Evolutionary conservation across 2,113 vertebrate species (phyloP).

Genomic region (Hemiscyllium ocellatum): DNA sequence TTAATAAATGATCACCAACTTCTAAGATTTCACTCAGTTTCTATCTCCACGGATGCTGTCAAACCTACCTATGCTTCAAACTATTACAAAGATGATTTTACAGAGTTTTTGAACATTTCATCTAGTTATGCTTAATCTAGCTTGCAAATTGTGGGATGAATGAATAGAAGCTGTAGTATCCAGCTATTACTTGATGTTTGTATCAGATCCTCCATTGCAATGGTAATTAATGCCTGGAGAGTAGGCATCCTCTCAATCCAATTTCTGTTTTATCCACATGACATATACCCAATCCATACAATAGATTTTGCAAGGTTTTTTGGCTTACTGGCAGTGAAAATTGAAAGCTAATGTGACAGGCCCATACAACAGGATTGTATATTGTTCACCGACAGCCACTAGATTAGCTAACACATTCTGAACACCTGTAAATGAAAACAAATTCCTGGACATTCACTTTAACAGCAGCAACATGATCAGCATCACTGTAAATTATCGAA

Average conservation of each 20-base stretch:
- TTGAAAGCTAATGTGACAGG: slow-evolving; percentile 14
- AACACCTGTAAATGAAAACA: slow-evolving; percentile 11
- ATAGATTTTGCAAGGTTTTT: not conserved
- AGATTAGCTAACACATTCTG: not conserved
- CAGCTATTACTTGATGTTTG: not conserved
- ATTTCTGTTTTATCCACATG: not conserved
- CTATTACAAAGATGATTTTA: not conserved
- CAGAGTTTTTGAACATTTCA: not conserved
- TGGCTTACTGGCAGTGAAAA: not conserved
- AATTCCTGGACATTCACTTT: slow-evolving; percentile 12
- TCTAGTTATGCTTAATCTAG: not conserved
- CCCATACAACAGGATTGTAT: not conserved
- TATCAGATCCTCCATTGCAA: not conserved
- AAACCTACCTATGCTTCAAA: not conserved
- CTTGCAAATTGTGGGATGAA: not conserved
- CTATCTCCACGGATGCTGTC: not conserved
- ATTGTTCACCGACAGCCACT: not conserved
- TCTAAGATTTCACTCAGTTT: not conserved
- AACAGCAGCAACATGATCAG: not conserved
- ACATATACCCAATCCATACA: not conserved
- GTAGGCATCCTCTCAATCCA: not conserved
- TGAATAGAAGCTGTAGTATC: not conserved
- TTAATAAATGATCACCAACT: not conserved
- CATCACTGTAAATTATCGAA: slow-evolving; percentile 27
- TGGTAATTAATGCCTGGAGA: not conserved